These are phyloP conservation scores for Sogatella furcifera DNA, from an alignment of 1,140 invertebrate species.

Conservation along the genomic window DNA sequence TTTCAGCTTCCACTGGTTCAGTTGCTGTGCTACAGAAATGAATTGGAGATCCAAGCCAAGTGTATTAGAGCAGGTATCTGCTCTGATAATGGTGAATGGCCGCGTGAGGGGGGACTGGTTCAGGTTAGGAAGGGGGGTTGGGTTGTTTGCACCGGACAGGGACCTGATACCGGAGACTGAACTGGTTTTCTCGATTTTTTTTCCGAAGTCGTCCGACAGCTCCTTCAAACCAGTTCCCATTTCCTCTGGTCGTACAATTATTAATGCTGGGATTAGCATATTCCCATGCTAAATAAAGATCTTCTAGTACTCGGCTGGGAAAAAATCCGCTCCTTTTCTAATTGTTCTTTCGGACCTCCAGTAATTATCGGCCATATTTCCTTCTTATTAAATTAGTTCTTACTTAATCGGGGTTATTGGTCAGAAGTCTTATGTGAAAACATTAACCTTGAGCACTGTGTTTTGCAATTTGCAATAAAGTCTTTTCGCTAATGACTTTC, in stretches of 20 bases:
- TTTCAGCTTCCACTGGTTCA: too few species aligned
- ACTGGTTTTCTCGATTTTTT: neutral
- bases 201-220: neutral
- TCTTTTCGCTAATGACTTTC: too few species aligned
- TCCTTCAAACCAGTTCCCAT: neutral
- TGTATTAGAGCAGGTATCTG: neutral
- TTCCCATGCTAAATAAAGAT: constrained; percentile 3
- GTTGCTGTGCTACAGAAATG: too few species aligned
- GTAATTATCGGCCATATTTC: neutral
- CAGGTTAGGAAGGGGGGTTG: neutral
- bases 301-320: neutral
- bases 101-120: neutral
- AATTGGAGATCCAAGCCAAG: too few species aligned
- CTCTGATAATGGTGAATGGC: neutral
- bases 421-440: too few species aligned
- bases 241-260: neutral
- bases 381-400: neutral
- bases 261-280: neutral
- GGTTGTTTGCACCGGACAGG: neutral
- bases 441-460: too few species aligned
- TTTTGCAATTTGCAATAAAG: too few species aligned
- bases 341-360: neutral
- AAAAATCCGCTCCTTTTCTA: neutral
- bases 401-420: too few species aligned
- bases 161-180: neutral